Evolutionary conservation across 2,888 invertebrate genomes (phyloP).

Genomic region (Zelleria hepariella): DNA sequence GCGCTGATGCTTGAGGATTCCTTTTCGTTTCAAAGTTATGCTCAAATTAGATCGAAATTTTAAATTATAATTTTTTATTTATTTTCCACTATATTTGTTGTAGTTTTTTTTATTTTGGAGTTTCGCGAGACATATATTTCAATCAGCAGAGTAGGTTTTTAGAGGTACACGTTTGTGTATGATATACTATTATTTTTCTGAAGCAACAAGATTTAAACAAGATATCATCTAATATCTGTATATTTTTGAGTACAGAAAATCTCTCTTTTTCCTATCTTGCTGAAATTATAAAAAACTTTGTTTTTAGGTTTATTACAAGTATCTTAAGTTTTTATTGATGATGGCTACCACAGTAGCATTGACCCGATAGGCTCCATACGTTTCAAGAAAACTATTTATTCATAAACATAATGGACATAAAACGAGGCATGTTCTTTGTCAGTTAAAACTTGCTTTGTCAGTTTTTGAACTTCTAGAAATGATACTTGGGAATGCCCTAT

Average conservation of each 20-base stretch:
- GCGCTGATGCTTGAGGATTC: constrained; percentile 17
- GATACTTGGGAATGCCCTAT: no score
- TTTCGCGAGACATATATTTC: background rate
- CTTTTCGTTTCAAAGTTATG: constrained; percentile 17
- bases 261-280: constrained; percentile 2
- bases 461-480: no score
- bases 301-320: constrained; percentile 5
- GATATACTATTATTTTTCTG: constrained; percentile 17
- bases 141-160: constrained; percentile 4
- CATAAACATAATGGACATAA: no score
- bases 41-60: constrained; percentile 42
- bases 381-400: background rate
- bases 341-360: constrained; percentile 5
- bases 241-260: constrained; percentile 52
- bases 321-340: constrained; percentile 32
- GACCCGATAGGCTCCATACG: background rate
- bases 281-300: constrained; percentile 5
- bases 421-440: no score
- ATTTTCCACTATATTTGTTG: background rate
- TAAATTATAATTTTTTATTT: constrained; percentile 13
- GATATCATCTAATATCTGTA: constrained; percentile 40
- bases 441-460: no score
- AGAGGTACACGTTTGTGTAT: constrained; percentile 18
- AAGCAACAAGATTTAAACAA: constrained; percentile 14
- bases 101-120: background rate